Conservation (phyloP, 2,113 vertebrate species). For the Lasiurus cinereus region DNA sequence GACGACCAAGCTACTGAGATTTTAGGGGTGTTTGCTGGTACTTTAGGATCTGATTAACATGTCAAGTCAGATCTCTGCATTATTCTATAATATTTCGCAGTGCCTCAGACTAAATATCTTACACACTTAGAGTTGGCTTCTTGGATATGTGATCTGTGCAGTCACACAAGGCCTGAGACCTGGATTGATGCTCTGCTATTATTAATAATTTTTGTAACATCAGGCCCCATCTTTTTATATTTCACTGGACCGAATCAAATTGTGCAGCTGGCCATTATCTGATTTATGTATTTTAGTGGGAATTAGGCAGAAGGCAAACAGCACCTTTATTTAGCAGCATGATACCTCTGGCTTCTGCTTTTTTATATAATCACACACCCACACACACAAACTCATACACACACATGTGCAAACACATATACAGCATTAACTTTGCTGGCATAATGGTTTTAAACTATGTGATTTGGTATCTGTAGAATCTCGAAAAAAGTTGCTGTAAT, state of each 20-base stretch:
- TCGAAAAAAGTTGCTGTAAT: neutral
- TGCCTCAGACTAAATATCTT: neutral
- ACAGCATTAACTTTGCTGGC: neutral
- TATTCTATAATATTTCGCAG: neutral
- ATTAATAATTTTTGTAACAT: neutral
- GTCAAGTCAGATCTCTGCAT: neutral
- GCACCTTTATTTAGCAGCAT: neutral
- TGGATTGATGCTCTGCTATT: neutral
- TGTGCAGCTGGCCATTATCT: neutral
- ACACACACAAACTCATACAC: neutral
- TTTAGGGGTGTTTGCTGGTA: neutral
- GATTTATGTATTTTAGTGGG: neutral
- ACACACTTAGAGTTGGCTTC: neutral
- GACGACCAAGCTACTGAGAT: neutral
- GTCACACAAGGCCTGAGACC: neutral
- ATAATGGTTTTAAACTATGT: neutral
- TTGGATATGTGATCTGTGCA: neutral
- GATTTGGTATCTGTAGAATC: neutral
- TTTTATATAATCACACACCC: neutral
- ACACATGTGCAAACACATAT: accelerated
- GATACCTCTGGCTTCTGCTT: neutral
- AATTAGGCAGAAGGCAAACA: neutral
- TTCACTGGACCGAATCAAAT: neutral
- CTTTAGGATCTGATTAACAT: neutral
- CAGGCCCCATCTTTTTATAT: neutral